Percentiles rank a stretch among this genome's conserved stretches.
phyloP scores from a whole-genome alignment of 2,888 invertebrate species.

The Campoplex nolae region DNA sequence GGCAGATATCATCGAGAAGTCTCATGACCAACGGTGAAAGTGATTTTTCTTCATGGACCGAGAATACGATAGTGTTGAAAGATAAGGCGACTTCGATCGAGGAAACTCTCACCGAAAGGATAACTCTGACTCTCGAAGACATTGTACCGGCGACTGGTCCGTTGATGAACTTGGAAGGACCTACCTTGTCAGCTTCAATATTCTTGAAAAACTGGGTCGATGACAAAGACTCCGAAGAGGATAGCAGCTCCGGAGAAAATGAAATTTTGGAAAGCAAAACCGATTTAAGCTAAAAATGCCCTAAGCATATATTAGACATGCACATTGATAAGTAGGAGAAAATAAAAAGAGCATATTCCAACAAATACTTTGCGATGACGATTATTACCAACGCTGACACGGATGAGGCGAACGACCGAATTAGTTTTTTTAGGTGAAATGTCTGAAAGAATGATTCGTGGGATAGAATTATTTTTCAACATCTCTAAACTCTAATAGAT shows the following conservation, averaged over 20 bases:
- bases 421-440: neutral
- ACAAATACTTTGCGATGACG: neutral
- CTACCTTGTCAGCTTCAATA: conserved; percentile 36
- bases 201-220: conserved; percentile 54
- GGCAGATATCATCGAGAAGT: conserved; percentile 43
- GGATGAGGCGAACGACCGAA: neutral
- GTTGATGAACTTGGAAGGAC: conserved; percentile 43
- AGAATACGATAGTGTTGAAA: conserved; percentile 5
- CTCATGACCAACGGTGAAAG: conserved; percentile 15
- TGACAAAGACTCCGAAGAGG: conserved; percentile 41
- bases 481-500: neutral
- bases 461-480: neutral
- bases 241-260: conserved; percentile 10
- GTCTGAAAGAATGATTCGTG: conserved; percentile 24
- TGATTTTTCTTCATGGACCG: conserved; percentile 36
- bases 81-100: neutral
- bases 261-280: neutral
- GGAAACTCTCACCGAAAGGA: conserved; percentile 29
- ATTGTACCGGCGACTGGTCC: conserved; percentile 56
- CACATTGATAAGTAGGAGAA: neutral
- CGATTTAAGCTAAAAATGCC: neutral
- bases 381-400: neutral
- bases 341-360: neutral
- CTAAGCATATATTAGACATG: neutral
- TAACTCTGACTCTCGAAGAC: conserved; percentile 59